Conservation (phyloP, 2,888 invertebrate genomes). For the Erebia palarica region DNA sequence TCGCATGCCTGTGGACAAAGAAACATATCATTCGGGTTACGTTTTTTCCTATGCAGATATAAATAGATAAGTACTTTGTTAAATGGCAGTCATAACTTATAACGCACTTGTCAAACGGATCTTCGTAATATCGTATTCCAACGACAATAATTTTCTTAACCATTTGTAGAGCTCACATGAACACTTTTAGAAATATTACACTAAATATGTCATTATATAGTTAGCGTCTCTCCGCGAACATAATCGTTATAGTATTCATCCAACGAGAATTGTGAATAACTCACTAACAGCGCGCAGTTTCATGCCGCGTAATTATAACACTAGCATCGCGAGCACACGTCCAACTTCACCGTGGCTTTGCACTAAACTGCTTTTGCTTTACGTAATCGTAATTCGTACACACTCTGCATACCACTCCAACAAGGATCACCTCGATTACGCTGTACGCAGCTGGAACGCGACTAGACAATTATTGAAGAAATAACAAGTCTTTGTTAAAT, state of each 20-base stretch:
- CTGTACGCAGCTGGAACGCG: slow-evolving; percentile 65
- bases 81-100: background rate
- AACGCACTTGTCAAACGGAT: slow-evolving; percentile 72
- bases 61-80: background rate
- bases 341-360: slow-evolving; percentile 47
- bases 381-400: slow-evolving; percentile 48
- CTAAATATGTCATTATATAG: slow-evolving; percentile 49
- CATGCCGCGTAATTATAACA: slow-evolving; percentile 54
- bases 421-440: slow-evolving; percentile 76
- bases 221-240: slow-evolving; percentile 53
- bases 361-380: slow-evolving; percentile 51
- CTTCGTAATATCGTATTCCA: slow-evolving; percentile 74
- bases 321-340: slow-evolving; percentile 55
- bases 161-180: slow-evolving; percentile 63
- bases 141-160: slow-evolving; percentile 77
- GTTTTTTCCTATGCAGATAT: slow-evolving; percentile 2
- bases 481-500: slow-evolving; percentile 62
- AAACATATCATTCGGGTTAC: slow-evolving; percentile 25
- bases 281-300: slow-evolving; percentile 20
- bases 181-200: slow-evolving; percentile 45
- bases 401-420: slow-evolving; percentile 68
- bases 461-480: slow-evolving; percentile 59
- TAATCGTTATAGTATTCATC: slow-evolving; percentile 46
- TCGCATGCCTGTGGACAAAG: slow-evolving; percentile 76
- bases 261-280: slow-evolving; percentile 57